phyloP scores from a whole-genome alignment of 2,888 invertebrate genomes.

The Heliconius ismenius region DNA sequence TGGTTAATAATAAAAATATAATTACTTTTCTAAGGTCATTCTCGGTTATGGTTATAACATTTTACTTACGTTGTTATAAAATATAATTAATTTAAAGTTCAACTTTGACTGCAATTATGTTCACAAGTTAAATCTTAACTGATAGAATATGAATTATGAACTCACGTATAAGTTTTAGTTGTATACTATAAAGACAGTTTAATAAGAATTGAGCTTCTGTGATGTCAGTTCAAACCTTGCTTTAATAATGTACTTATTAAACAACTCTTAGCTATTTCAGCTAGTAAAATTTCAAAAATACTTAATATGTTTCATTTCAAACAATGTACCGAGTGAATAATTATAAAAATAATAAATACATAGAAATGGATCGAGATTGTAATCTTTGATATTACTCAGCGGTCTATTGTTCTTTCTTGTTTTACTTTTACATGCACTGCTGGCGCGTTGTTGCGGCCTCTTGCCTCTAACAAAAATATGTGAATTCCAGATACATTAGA shows the following conservation, averaged over 20 bases:
- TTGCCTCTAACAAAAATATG: conserved; percentile 32
- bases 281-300: neutral
- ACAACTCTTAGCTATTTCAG: too few relatives aligned
- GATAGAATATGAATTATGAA: neutral
- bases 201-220: too few relatives aligned
- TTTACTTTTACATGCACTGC: conserved; percentile 30
- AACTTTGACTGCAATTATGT: neutral
- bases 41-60: neutral
- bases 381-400: conserved; percentile 22
- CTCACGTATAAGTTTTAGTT: neutral
- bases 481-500: conserved; percentile 30
- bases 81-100: neutral
- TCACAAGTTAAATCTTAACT: neutral
- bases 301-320: neutral
- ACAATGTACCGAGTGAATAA: conserved; percentile 2
- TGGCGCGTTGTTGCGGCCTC: conserved; percentile 24
- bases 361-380: conserved; percentile 12
- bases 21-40: conserved; percentile 16
- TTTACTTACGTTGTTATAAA: neutral
- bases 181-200: neutral
- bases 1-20: conserved; percentile 30
- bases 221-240: too few relatives aligned
- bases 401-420: conserved; percentile 35
- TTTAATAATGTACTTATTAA: too few relatives aligned
- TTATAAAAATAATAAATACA: conserved; percentile 18